Evolutionary conservation across 2,797 vertebrate genomes (phyloP).

Genomic region (Malacoctenus gilli): DNA sequence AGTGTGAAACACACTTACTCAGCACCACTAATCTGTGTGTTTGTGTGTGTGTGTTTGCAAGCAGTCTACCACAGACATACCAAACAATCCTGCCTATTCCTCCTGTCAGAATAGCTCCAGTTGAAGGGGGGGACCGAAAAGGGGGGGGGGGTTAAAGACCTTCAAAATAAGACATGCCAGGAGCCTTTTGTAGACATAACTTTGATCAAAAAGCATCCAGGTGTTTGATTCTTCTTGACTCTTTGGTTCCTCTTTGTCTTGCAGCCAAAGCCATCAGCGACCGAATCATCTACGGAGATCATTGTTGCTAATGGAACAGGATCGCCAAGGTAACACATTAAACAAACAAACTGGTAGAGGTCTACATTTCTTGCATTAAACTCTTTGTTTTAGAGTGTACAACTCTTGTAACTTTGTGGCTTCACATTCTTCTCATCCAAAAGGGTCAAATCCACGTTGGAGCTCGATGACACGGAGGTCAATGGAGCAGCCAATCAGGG

Average conservation of each 20-base stretch:
- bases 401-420: neutral
- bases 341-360: neutral
- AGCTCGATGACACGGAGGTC: constrained; percentile 82
- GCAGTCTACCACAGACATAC: constrained; percentile 21
- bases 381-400: too few relatives aligned
- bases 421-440: constrained; percentile 5
- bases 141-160: neutral
- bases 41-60: constrained; percentile 16
- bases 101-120: constrained; percentile 14
- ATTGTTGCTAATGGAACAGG: constrained; percentile 82
- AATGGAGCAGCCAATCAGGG: constrained; percentile 66
- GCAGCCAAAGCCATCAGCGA: constrained; percentile 85
- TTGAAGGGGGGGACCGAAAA: constrained; percentile 12
- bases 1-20: constrained; percentile 49
- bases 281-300: constrained; percentile 83
- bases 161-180: constrained; percentile 3
- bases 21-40: constrained; percentile 31
- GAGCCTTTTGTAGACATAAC: constrained; percentile 13
- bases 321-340: constrained; percentile 85
- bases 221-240: constrained; percentile 3
- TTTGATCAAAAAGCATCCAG: constrained; percentile 29
- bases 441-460: constrained; percentile 85
- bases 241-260: constrained; percentile 14
- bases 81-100: constrained; percentile 19
- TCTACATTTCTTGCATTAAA: neutral